These are phyloP conservation scores for Crepidodera aurea DNA, from an alignment of 2,888 invertebrate genomes.

Conservation along the genomic window DNA sequence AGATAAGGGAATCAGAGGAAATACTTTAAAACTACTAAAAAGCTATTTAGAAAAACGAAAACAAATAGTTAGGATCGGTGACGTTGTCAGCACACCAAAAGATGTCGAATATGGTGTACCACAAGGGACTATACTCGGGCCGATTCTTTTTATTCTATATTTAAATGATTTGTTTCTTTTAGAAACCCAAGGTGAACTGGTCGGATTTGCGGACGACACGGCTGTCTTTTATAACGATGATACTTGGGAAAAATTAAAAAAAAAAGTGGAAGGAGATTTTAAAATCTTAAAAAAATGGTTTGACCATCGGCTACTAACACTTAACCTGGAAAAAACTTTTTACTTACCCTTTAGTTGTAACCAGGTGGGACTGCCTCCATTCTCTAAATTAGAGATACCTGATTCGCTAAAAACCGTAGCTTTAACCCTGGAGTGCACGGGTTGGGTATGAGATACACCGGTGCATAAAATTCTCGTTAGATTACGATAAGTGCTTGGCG, in stretches of 20 bases:
- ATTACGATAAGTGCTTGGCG: no score
- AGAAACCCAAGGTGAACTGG: neutral
- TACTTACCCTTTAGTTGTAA: neutral
- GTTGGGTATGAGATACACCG: no score
- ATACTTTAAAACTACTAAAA: no score
- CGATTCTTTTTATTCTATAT: neutral
- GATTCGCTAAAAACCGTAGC: no score
- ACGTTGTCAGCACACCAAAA: no score
- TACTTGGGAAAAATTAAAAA: conserved; percentile 6
- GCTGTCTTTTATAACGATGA: conserved; percentile 1
- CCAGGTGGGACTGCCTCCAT: neutral
- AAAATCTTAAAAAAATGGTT: neutral
- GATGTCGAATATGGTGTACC: no score
- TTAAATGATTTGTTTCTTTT: neutral
- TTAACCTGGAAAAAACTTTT: neutral
- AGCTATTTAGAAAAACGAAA: no score
- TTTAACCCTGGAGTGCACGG: no score
- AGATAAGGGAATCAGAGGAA: no score
- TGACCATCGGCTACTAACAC: neutral
- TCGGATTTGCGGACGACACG: conserved; percentile 8
- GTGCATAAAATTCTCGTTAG: no score
- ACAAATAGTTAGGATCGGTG: no score
- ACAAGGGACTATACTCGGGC: conserved; percentile 10
- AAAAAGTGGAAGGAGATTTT: conserved; percentile 9
- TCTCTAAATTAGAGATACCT: neutral